These are phyloP conservation scores for Cotesia chilonis DNA, from an alignment of 1,140 invertebrate species.

Conservation along the genomic window DNA sequence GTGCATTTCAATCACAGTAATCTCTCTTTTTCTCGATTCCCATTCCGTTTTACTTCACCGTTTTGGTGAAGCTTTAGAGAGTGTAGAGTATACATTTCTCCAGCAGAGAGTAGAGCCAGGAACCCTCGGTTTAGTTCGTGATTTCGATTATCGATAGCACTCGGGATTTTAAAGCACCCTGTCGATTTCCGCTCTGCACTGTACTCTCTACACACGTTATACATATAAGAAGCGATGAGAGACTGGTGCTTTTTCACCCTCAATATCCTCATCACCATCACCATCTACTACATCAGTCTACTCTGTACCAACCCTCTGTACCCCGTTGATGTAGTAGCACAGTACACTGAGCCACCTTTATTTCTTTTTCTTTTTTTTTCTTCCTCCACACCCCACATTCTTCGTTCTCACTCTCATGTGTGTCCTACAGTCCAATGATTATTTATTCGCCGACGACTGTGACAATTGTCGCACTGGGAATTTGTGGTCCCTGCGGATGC, in stretches of 20 bases:
- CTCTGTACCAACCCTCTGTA: not conserved
- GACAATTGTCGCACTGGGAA: constrained; percentile 17
- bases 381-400: not conserved
- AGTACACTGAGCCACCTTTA: not conserved
- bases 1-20: constrained; percentile 2
- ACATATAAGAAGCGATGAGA: constrained; percentile 7
- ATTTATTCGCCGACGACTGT: not conserved
- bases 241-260: constrained; percentile 11
- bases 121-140: constrained; percentile 23
- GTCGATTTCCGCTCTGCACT: constrained; percentile 18
- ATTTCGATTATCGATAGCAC: constrained; percentile 39
- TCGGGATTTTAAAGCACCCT: constrained; percentile 34
- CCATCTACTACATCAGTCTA: not conserved
- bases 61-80: not conserved
- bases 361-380: constrained; percentile 14
- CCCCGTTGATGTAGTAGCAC: not conserved
- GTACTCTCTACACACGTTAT: not conserved
- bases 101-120: constrained; percentile 5
- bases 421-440: constrained; percentile 17
- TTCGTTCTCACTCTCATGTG: constrained; percentile 4
- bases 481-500: not conserved
- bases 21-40: not conserved
- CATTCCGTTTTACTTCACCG: not conserved
- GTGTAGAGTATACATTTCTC: constrained; percentile 1
- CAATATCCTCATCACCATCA: not conserved